phyloP scores from a whole-genome alignment of 2,888 invertebrate species.

The Cephonodes hylas region DNA sequence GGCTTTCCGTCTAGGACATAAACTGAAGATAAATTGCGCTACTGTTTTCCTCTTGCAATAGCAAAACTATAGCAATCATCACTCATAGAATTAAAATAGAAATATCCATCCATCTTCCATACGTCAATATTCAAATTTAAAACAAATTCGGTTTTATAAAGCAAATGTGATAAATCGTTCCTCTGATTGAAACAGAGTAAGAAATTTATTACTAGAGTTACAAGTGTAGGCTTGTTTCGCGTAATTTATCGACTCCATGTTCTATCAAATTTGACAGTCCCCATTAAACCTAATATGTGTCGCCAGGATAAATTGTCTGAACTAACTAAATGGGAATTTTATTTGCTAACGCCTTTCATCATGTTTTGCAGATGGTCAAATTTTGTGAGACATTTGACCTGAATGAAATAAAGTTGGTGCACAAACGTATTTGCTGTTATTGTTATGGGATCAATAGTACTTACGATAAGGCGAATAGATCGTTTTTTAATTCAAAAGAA shows the following conservation, averaged over 20 bases:
- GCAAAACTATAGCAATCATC: no score
- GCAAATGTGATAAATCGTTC: background rate
- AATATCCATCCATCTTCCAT: no score
- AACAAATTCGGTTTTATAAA: no score
- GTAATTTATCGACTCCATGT: background rate
- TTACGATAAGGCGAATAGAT: no score
- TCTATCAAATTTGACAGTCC: background rate
- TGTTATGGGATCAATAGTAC: no score
- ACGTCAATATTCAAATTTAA: no score
- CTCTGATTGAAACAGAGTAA: background rate
- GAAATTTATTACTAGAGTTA: background rate
- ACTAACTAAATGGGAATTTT: constrained; percentile 14
- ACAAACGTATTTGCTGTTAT: background rate
- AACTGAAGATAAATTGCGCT: no score
- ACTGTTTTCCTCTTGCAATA: no score
- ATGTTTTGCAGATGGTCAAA: constrained; percentile 13
- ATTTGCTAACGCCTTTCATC: constrained; percentile 8
- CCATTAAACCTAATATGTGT: background rate
- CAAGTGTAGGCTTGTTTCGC: background rate
- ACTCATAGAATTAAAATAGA: no score
- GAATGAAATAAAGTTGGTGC: background rate
- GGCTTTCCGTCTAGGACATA: no score
- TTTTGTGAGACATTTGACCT: background rate
- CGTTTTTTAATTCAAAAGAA: no score
- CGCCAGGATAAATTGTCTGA: constrained; percentile 5